A percentile compares a stretch with the other conserved stretches of the same genome.
Evolutionary conservation across 92 coral and sea anemone species (phyloP).

Genomic region (Montipora capitata): DNA sequence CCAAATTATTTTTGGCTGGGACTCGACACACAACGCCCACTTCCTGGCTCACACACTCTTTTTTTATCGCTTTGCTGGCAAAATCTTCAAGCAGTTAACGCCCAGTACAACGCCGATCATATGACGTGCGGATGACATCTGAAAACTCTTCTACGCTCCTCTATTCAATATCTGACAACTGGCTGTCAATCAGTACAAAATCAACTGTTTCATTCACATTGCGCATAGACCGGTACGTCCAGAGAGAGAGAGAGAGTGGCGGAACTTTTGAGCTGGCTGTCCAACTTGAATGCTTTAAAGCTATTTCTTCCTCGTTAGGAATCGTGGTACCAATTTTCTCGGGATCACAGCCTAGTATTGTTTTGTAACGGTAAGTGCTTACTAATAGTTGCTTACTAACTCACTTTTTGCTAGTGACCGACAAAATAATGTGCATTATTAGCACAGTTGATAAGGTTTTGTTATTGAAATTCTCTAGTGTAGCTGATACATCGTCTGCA

Average conservation of each 20-base stretch:
- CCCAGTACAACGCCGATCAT: slow-evolving; percentile 25
- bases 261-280: slow-evolving; percentile 17
- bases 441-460: neutral
- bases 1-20: slow-evolving; percentile 18
- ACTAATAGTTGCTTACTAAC: slow-evolving; percentile 15
- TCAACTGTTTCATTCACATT: neutral
- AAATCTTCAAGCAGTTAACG: neutral
- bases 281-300: neutral
- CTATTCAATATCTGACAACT: neutral
- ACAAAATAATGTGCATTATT: slow-evolving; percentile 19
- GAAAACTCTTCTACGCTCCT: slow-evolving; percentile 21
- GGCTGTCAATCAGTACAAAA: slow-evolving; percentile 21
- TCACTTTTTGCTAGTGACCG: slow-evolving; percentile 23
- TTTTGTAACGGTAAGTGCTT: slow-evolving; percentile 21
- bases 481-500: too few relatives aligned
- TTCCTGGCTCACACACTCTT: slow-evolving; percentile 14
- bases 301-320: too few relatives aligned
- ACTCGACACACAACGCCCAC: slow-evolving; percentile 18
- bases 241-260: slow-evolving; percentile 8
- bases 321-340: slow-evolving; percentile 7
- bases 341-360: slow-evolving; percentile 19
- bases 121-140: slow-evolving; percentile 23
- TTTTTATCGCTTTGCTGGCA: neutral
- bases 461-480: too few relatives aligned
- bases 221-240: slow-evolving; percentile 3